Conservation (phyloP, 1,140 invertebrate genomes). For the Heliconius hermathena region DNA sequence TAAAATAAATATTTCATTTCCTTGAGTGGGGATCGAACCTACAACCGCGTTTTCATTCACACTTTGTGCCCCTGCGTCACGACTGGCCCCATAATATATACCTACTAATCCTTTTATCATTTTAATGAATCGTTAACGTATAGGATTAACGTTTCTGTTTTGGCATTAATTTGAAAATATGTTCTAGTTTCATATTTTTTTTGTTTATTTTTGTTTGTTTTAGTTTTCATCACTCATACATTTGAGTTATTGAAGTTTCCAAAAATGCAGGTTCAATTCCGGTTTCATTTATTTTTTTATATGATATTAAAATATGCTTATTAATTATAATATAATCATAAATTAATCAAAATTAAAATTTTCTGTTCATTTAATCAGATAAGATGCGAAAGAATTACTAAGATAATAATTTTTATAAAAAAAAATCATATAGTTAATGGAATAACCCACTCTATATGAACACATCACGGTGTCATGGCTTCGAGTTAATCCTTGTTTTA, state of each 20-base stretch:
- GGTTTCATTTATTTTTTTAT: no score
- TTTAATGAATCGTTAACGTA: background rate
- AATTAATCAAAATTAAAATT: background rate
- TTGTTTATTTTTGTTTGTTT: background rate
- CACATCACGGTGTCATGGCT: conserved; percentile 12
- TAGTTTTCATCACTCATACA: no score
- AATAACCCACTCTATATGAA: conserved; percentile 19
- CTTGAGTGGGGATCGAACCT: background rate
- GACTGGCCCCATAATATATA: background rate
- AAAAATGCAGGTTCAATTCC: no score
- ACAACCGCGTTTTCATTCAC: no score
- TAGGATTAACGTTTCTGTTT: background rate
- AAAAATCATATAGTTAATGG: conserved; percentile 10
- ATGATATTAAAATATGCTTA: no score
- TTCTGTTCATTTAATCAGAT: background rate
- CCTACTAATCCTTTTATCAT: background rate
- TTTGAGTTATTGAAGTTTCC: no score
- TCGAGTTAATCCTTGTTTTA: conserved; percentile 25
- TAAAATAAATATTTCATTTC: no score
- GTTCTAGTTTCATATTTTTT: background rate
- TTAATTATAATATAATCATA: background rate
- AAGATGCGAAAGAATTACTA: background rate
- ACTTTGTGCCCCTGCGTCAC: no score
- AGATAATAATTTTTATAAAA: background rate
- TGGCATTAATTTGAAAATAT: background rate